phyloP scores from a whole-genome alignment of 1,140 invertebrate species.

The Drosophila pallidifrons region DNA sequence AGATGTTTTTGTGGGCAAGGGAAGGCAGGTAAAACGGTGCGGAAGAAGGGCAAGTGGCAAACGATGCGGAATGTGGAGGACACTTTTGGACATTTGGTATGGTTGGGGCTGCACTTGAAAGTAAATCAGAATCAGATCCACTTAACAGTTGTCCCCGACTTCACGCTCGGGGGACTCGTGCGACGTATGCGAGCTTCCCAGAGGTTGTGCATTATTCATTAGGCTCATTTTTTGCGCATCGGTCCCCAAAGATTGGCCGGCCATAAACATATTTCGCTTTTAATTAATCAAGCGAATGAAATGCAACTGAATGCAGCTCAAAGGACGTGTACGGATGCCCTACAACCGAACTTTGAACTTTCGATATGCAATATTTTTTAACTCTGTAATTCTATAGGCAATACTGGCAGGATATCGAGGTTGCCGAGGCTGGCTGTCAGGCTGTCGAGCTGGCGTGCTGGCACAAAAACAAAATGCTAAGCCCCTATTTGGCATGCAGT shows the following conservation, averaged over 20 bases:
- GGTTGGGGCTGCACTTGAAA: conserved; percentile 36
- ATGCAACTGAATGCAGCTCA: conserved; percentile 55
- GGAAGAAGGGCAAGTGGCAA: no score
- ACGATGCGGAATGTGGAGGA: conserved; percentile 45
- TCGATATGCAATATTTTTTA: conserved; percentile 66
- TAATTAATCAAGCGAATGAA: conserved; percentile 74
- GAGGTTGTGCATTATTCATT: conserved; percentile 64
- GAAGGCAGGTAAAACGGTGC: conserved; percentile 14
- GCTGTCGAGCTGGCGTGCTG: background rate
- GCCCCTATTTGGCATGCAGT: conserved; percentile 53
- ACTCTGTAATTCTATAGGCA: conserved; percentile 41
- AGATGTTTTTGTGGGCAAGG: conserved; percentile 39
- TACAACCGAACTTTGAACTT: conserved; percentile 75
- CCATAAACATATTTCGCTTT: conserved; percentile 77
- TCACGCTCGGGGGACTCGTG: background rate
- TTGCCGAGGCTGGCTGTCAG: conserved; percentile 11
- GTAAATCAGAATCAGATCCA: conserved; percentile 47
- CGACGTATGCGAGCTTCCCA: background rate
- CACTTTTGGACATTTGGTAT: conserved; percentile 35
- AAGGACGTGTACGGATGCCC: conserved; percentile 21
- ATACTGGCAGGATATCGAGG: conserved; percentile 1
- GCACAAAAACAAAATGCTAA: conserved; percentile 65
- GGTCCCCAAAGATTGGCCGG: conserved; percentile 62
- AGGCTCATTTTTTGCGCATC: conserved; percentile 38
- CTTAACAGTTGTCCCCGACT: conserved; percentile 7